Evolutionary conservation across 2,888 invertebrate species (phyloP).

Genomic region (Diogma glabrata): DNA sequence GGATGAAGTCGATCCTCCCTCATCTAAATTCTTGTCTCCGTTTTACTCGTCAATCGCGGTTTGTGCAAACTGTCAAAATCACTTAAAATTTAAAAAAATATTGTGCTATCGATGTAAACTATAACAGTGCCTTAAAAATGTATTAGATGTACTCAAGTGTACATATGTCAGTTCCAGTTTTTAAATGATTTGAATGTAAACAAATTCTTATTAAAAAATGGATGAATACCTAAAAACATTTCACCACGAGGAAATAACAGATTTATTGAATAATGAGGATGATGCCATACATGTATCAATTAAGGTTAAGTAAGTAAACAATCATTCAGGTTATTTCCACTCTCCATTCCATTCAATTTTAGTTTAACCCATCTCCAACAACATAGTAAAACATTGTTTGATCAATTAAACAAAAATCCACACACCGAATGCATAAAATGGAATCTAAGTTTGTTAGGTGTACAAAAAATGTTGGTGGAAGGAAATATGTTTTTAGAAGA

Average conservation of each 20-base stretch:
- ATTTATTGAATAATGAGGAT: constrained; percentile 49
- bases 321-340: not conserved
- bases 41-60: too few relatives aligned
- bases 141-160: too few relatives aligned
- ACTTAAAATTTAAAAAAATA: too few relatives aligned
- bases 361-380: constrained; percentile 26
- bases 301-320: constrained; percentile 52
- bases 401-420: constrained; percentile 53
- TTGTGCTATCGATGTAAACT: too few relatives aligned
- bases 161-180: too few relatives aligned
- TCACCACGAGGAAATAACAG: constrained; percentile 47
- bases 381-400: constrained; percentile 51
- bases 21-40: too few relatives aligned
- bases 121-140: too few relatives aligned
- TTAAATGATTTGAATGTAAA: too few relatives aligned
- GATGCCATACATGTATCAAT: constrained; percentile 50
- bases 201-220: constrained; percentile 19
- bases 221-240: constrained; percentile 46
- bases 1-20: too few relatives aligned
- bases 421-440: constrained; percentile 49
- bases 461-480: constrained; percentile 45
- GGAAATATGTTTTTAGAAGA: constrained; percentile 29
- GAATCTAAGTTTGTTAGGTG: constrained; percentile 47
- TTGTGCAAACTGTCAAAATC: too few relatives aligned
- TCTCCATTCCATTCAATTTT: too few relatives aligned